These are phyloP conservation scores for Microctonus aethiopoides DNA, from an alignment of 2,888 invertebrate species.

Conservation along the genomic window DNA sequence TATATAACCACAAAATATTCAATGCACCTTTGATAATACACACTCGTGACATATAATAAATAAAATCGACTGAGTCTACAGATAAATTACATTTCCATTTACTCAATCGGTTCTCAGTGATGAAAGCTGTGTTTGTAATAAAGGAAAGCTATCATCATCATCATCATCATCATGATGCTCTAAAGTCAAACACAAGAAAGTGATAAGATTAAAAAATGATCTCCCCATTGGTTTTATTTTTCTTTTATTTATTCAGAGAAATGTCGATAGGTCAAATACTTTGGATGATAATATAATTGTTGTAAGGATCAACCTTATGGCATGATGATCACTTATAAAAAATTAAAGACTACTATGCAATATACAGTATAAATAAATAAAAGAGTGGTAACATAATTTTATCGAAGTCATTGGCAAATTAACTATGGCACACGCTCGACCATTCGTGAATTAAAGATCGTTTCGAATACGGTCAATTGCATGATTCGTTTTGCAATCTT, in stretches of 20 bases:
- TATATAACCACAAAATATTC: no score
- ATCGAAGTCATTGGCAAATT: no score
- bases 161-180: background rate
- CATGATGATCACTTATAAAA: no score
- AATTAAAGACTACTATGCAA: no score
- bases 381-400: no score
- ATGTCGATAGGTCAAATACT: background rate
- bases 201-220: background rate
- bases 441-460: constrained; percentile 29
- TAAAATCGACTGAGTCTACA: background rate
- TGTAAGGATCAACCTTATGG: no score
- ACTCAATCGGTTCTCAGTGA: background rate
- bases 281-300: no score
- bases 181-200: background rate
- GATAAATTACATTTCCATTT: background rate
- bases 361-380: no score
- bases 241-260: background rate
- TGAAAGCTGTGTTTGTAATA: no score
- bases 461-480: constrained; percentile 27
- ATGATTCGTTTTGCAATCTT: background rate
- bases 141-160: no score
- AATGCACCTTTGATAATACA: background rate
- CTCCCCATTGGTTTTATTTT: background rate
- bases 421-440: background rate
- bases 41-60: background rate